phyloP scores from a whole-genome alignment of 2,888 invertebrate genomes.

The Trissoscelio sp. region DNA sequence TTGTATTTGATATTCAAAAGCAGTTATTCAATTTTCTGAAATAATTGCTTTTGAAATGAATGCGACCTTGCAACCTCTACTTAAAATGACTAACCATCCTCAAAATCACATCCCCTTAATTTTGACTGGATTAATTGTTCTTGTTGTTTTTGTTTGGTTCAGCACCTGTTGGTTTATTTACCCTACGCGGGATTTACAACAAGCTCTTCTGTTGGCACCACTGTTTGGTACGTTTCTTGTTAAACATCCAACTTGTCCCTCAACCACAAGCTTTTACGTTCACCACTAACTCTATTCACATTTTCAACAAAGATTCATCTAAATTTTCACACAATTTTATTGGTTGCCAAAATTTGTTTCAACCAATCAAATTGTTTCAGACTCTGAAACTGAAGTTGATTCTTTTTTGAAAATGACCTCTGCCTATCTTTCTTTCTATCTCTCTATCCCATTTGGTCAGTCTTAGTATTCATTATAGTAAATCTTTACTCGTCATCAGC shows the following conservation, averaged over 20 bases:
- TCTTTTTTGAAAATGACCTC: no score
- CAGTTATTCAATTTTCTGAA: no score
- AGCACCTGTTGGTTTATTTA: slow-evolving; percentile 81
- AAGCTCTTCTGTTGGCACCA: slow-evolving; percentile 79
- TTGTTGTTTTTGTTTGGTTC: slow-evolving; percentile 80
- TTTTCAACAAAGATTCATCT: background rate
- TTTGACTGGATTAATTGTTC: slow-evolving; percentile 68
- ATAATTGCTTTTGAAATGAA: background rate
- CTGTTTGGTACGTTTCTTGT: slow-evolving; percentile 79
- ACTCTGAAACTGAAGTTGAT: no score
- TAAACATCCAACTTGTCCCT: slow-evolving; percentile 49
- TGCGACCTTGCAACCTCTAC: no score
- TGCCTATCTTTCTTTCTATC: background rate
- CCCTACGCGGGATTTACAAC: slow-evolving; percentile 78
- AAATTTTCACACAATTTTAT: background rate
- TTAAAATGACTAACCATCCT: slow-evolving; percentile 55
- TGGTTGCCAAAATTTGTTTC: background rate
- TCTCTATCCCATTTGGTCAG: background rate
- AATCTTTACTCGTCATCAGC: slow-evolving; percentile 43
- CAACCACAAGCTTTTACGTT: slow-evolving; percentile 56
- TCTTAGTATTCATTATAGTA: no score
- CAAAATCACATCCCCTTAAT: slow-evolving; percentile 58
- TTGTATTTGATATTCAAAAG: no score
- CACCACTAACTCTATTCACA: slow-evolving; percentile 50
- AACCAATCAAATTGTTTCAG: no score